Conservation (phyloP, 2,888 invertebrate genomes). For the Ganaspis brasiliensis region DNA sequence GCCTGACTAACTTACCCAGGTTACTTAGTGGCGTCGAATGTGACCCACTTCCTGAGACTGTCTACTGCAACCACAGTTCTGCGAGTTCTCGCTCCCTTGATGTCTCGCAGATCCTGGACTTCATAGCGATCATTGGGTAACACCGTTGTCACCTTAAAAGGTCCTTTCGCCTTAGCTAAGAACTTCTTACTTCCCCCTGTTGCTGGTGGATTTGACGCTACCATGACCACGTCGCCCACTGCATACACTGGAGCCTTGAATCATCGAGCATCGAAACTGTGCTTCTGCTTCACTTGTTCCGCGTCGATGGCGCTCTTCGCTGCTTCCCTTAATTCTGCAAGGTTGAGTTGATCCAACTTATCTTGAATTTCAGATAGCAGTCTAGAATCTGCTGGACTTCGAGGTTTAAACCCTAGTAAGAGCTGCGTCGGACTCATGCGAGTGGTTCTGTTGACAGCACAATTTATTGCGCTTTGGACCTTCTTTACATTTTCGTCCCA, state of each 20-base stretch:
- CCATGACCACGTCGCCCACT: no score
- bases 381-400: constrained; percentile 47
- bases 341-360: constrained; percentile 51
- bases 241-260: no score
- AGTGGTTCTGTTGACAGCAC: constrained; percentile 49
- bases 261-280: constrained; percentile 45
- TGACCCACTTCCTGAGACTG: constrained; percentile 45
- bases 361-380: constrained; percentile 46
- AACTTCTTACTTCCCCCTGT: no score
- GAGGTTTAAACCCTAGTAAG: constrained; percentile 39
- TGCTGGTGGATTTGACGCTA: no score
- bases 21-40: constrained; percentile 50
- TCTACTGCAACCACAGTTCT: no score
- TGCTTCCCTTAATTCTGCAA: constrained; percentile 43
- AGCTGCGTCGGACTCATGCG: constrained; percentile 38
- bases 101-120: no score
- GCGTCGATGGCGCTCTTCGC: constrained; percentile 41
- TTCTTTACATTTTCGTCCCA: constrained; percentile 32
- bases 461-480: constrained; percentile 61
- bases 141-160: no score
- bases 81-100: no score
- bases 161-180: no score
- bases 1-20: not conserved
- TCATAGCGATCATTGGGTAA: no score
- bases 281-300: constrained; percentile 50